Conservation (phyloP, 1,140 invertebrate genomes). For the Cydia strobilella region DNA sequence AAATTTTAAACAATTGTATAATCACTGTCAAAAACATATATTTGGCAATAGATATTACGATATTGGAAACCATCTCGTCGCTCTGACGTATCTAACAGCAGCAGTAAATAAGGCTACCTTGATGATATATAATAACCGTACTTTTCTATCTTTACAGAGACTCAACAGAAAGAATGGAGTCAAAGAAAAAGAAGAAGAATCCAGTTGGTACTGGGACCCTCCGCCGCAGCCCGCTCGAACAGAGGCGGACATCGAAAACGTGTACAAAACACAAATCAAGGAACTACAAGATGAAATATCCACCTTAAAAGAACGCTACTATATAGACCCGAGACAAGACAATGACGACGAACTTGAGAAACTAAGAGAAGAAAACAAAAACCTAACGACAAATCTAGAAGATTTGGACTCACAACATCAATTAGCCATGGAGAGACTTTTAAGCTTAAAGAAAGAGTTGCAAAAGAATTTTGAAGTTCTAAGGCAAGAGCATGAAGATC, state of each 20-base stretch:
- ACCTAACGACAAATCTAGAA: conserved; percentile 82
- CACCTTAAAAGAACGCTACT: conserved; percentile 62
- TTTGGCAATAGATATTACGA: no score
- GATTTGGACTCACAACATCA: conserved; percentile 88
- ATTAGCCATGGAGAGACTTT: conserved; percentile 83
- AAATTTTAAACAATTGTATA: no score
- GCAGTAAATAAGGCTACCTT: background rate
- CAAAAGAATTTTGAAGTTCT: conserved; percentile 82
- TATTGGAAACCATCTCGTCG: no score
- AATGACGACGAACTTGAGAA: conserved; percentile 55
- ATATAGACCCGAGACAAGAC: conserved; percentile 45
- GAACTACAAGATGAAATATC: conserved; percentile 68
- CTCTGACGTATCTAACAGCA: no score
- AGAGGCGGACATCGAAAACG: conserved; percentile 54
- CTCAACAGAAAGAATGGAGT: conserved; percentile 68
- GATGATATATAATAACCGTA: background rate
- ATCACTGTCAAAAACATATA: no score
- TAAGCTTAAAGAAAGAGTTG: conserved; percentile 83
- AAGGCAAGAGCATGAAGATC: conserved; percentile 79
- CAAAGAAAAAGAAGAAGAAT: conserved; percentile 74
- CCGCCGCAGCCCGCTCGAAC: conserved; percentile 51
- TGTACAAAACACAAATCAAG: conserved; percentile 66
- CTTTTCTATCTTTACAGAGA: conserved; percentile 63
- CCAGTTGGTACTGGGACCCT: conserved; percentile 82
- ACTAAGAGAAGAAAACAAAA: conserved; percentile 80